A percentile compares a stretch with the other conserved stretches of the same genome.
Evolutionary conservation across 2,888 invertebrate species (phyloP).

Genomic region (Epinotia nisella): DNA sequence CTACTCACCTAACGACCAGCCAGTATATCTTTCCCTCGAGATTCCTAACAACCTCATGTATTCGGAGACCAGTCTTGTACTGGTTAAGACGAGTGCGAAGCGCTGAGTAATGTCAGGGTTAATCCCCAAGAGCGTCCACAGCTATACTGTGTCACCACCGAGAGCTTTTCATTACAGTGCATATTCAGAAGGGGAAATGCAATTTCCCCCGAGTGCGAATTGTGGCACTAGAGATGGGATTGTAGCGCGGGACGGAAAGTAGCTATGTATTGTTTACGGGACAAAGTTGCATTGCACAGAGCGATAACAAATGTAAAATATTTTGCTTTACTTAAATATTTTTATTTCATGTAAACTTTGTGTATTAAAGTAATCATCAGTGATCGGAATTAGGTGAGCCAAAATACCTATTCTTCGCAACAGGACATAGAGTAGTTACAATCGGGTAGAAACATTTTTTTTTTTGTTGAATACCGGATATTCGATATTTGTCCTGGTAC

Average conservation of each 20-base stretch:
- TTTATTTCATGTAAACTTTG: neutral
- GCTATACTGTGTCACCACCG: constrained; percentile 65
- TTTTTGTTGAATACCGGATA: too few relatives aligned
- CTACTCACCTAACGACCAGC: too few relatives aligned
- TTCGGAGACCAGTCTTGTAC: neutral
- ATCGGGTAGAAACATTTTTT: too few relatives aligned
- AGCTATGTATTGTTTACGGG: neutral
- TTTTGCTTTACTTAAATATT: neutral
- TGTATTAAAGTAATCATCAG: too few relatives aligned
- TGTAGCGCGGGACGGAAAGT: constrained; percentile 1
- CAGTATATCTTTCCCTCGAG: too few relatives aligned
- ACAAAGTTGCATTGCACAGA: neutral
- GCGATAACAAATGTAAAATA: neutral
- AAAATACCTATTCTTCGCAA: too few relatives aligned
- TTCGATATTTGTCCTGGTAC: too few relatives aligned
- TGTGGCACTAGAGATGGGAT: constrained; percentile 54
- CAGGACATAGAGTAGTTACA: too few relatives aligned
- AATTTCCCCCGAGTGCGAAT: constrained; percentile 67
- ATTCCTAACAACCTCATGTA: too few relatives aligned
- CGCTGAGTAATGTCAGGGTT: constrained; percentile 49
- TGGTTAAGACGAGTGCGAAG: neutral
- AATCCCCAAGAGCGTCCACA: constrained; percentile 63
- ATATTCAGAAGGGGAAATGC: constrained; percentile 68
- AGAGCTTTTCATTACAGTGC: constrained; percentile 73
- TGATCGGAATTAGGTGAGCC: too few relatives aligned